These are phyloP conservation scores for Crenichthys baileyi DNA, from an alignment of 2,797 vertebrate species.

Conservation along the genomic window DNA sequence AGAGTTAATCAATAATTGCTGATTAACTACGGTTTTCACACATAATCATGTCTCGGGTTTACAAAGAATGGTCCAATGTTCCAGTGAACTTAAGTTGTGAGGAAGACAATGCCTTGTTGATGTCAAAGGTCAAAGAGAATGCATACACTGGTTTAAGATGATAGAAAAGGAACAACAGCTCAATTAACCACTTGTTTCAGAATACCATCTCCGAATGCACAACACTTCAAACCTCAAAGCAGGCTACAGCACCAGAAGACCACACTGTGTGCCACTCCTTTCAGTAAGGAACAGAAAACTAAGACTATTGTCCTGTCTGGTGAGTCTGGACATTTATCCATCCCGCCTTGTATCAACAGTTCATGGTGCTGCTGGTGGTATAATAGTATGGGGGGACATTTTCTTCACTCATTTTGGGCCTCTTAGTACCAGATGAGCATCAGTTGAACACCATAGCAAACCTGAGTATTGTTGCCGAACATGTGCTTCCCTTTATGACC, in stretches of 20 bases:
- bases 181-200: not conserved
- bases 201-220: not conserved
- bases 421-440: not conserved
- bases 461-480: not conserved
- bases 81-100: not conserved
- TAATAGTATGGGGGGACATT: not conserved
- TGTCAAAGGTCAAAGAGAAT: not conserved
- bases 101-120: not conserved
- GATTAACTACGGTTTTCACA: not conserved
- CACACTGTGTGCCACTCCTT: too few relatives aligned
- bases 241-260: too few relatives aligned
- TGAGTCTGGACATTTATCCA: too few relatives aligned
- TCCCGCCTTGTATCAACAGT: not conserved
- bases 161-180: not conserved
- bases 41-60: not conserved
- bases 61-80: not conserved
- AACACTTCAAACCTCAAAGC: too few relatives aligned
- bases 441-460: not conserved
- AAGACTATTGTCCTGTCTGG: too few relatives aligned
- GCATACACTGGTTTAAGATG: not conserved
- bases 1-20: not conserved
- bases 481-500: not conserved
- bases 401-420: not conserved
- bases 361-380: not conserved
- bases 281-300: too few relatives aligned